Base-by-base conservation (phyloP, 1,140 invertebrate genomes). In the Pseudobourletiella spinata region DNA sequence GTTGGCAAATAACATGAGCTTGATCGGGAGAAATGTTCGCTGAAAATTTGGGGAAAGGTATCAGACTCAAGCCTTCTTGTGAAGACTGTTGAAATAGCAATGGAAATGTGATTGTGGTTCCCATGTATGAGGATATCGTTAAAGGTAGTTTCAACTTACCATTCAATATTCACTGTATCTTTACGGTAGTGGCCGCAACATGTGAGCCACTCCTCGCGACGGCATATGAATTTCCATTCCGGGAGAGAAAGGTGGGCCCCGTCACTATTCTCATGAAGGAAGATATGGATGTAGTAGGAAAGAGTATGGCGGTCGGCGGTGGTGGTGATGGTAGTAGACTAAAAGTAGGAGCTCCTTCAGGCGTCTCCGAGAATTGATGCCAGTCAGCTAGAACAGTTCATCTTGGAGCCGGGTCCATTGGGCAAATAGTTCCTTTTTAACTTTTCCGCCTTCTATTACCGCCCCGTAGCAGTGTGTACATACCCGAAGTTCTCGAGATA, bases 241-340 rank as follows among this genome's bases (percentile, higher is more conserved):
- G 46, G 54, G 50, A 43, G 59, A 61, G 52, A 61, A 55, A 55
- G 59, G 56, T 61, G 50, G 59, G 18, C 24, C 50, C 59, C 32
- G 56, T 61, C 51, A 61, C 50, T 61, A 61, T 61, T 61, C 59
- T 61, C 30, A 25, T n/a, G n/a, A n/a, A n/a, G n/a, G n/a, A n/a
- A n/a, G n/a, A n/a, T n/a, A n/a, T n/a, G n/a, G n/a, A n/a, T n/a
- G n/a, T n/a, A n/a, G n/a, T n/a, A n/a, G n/a, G n/a, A n/a, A n/a
- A n/a, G n/a, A n/a, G n/a, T n/a, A 44, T 60, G 18, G 35, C 35
- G 8, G 35, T 39, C 35, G 8, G 35, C n/a, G 35, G 35, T n/a
- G 8, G 35, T 39, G 35, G 35, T 11, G 8, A 6, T 46, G 44
- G 44, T 46, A 8, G 59, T 55, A 52, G 29, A 32, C 50, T 50